Evolutionary conservation across 2,888 invertebrate genomes (phyloP).

Genomic region (Rhabditophanes sp.): DNA sequence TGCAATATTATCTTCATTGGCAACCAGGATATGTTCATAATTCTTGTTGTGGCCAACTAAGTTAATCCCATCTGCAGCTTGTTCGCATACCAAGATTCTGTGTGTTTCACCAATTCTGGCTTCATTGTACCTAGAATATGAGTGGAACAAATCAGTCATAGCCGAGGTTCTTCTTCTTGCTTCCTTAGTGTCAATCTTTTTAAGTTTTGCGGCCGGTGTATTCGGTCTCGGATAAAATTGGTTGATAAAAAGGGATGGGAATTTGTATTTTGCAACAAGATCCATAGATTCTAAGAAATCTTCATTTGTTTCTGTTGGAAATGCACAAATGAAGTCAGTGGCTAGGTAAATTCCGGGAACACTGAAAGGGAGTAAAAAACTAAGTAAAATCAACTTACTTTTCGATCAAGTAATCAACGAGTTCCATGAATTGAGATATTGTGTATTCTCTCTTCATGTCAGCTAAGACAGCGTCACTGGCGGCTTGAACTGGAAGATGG

Average conservation of each 20-base stretch:
- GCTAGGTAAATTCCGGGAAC: constrained; percentile 81
- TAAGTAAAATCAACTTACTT: constrained; percentile 49
- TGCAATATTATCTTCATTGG: constrained; percentile 15
- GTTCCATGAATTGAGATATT: constrained; percentile 68
- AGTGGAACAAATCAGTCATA: constrained; percentile 68
- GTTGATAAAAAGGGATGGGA: constrained; percentile 80
- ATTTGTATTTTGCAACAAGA: constrained; percentile 67
- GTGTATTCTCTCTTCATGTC: constrained; percentile 94
- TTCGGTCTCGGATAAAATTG: constrained; percentile 91
- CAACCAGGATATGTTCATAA: constrained; percentile 63
- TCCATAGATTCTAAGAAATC: constrained; percentile 75
- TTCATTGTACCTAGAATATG: constrained; percentile 64
- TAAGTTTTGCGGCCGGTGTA: constrained; percentile 81
- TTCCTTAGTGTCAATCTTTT: constrained; percentile 64
- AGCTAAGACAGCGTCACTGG: constrained; percentile 76
- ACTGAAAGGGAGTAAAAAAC: constrained; percentile 47
- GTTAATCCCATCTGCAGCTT: constrained; percentile 72
- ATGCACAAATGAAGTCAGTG: constrained; percentile 97
- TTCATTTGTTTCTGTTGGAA: constrained; percentile 77
- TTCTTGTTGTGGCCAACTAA: constrained; percentile 84
- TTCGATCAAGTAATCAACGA: constrained; percentile 65
- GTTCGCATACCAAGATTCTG: constrained; percentile 72
- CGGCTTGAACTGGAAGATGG: constrained; percentile 91
- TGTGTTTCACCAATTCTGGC: constrained; percentile 48
- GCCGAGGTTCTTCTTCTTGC: constrained; percentile 69